Conservation (phyloP, 2,113 vertebrate genomes). For the Guaruba guarouba region DNA sequence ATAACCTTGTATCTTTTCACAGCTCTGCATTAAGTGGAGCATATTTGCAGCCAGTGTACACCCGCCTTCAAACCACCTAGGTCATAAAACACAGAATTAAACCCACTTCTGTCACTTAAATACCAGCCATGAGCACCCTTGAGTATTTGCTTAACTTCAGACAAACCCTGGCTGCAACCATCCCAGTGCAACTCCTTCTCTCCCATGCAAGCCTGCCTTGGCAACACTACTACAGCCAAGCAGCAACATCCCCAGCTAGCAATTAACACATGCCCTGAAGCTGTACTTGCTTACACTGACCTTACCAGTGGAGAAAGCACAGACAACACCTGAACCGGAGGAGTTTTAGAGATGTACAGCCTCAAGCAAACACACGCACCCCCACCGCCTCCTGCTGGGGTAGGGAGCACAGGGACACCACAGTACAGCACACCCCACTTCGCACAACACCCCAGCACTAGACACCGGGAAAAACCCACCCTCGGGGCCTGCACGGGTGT, state of each 20-base stretch:
- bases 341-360: fast-evolving
- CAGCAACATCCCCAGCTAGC: no score
- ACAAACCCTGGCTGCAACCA: neutral
- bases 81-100: neutral
- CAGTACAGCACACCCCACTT: neutral
- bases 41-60: fast-evolving
- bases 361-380: no score
- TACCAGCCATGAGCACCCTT: neutral
- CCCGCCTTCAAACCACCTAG: neutral
- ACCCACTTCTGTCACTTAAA: neutral
- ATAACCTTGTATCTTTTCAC: neutral
- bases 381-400: neutral
- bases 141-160: neutral
- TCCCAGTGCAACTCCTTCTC: fast-evolving
- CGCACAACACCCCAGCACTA: neutral
- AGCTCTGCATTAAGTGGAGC: neutral
- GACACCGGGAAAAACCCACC: neutral
- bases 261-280: neutral
- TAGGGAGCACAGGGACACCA: neutral
- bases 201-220: fast-evolving
- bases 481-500: fast-evolving
- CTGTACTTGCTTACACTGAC: neutral
- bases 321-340: neutral
- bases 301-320: neutral
- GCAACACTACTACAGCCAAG: fast-evolving